Conservation (phyloP, 2,113 vertebrate genomes). For the Notarius quadriscutis region DNA sequence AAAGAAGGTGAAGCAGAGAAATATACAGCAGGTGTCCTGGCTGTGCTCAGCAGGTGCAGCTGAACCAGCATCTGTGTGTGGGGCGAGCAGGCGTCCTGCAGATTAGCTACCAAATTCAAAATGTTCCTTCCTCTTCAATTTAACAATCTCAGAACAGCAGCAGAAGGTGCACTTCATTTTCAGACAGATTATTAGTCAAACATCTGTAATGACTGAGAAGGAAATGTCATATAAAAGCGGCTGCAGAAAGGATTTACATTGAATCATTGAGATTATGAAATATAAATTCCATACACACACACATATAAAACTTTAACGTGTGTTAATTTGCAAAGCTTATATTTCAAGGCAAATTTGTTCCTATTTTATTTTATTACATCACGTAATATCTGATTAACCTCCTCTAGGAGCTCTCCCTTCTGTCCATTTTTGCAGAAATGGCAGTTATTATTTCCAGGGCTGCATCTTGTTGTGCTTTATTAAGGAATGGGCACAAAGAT, state of each 20-base stretch:
- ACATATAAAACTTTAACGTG: too few relatives aligned
- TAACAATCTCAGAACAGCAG: neutral
- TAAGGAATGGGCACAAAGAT: neutral
- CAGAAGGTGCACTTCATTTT: neutral
- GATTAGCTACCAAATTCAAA: slow-evolving; percentile 37
- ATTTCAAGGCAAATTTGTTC: slow-evolving; percentile 3
- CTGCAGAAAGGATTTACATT: neutral
- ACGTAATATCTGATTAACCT: slow-evolving; percentile 17
- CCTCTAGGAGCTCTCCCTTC: neutral
- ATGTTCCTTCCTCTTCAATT: slow-evolving; percentile 13
- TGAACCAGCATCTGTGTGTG: slow-evolving; percentile 13
- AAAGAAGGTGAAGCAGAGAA: slow-evolving; percentile 41
- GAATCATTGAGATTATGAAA: neutral
- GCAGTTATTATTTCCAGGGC: neutral
- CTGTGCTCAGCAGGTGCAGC: slow-evolving; percentile 43
- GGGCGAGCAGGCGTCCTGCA: slow-evolving; percentile 27
- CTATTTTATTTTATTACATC: neutral
- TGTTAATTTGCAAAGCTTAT: neutral
- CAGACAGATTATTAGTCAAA: slow-evolving; percentile 21
- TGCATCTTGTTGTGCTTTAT: slow-evolving; percentile 5
- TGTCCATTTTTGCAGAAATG: neutral
- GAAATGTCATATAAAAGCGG: slow-evolving; percentile 20
- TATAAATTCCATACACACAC: neutral
- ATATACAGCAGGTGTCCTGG: slow-evolving; percentile 47
- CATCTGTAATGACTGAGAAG: slow-evolving; percentile 26